Conservation (phyloP, 1,140 invertebrate species). For the Scaptomyza hsui region DNA sequence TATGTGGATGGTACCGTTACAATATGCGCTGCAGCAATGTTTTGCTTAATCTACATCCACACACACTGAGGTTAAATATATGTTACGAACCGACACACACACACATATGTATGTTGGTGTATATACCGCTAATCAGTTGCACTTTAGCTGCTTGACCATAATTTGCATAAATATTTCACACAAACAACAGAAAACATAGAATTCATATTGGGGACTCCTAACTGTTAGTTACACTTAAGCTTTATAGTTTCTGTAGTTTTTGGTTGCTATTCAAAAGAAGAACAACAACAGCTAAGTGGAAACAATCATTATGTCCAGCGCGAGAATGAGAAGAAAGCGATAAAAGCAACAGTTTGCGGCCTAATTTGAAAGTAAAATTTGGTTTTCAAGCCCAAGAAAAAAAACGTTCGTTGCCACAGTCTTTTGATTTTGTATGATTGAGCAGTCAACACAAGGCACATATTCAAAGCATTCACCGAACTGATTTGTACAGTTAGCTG, state of each 20-base stretch:
- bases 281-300: constrained; percentile 49
- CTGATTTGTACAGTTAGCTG: constrained; percentile 66
- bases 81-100: neutral
- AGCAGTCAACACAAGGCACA: constrained; percentile 47
- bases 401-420: constrained; percentile 15
- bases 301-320: constrained; percentile 61
- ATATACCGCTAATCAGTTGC: constrained; percentile 81
- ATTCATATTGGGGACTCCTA: constrained; percentile 77
- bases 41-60: constrained; percentile 48
- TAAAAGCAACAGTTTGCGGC: constrained; percentile 81
- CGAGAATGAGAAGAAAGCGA: constrained; percentile 79
- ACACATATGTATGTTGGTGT: constrained; percentile 11
- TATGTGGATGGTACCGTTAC: constrained; percentile 59
- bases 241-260: constrained; percentile 6
- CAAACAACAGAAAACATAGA: constrained; percentile 46
- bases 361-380: constrained; percentile 83
- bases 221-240: constrained; percentile 75
- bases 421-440: constrained; percentile 61
- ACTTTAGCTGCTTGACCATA: constrained; percentile 70
- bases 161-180: constrained; percentile 82
- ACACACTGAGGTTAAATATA: constrained; percentile 1
- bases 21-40: constrained; percentile 50
- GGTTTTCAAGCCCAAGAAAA: neutral
- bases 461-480: constrained; percentile 30
- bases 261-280: constrained; percentile 68